These are phyloP conservation scores for Podargus strigoides DNA, from an alignment of 2,797 vertebrate genomes.

Conservation along the genomic window DNA sequence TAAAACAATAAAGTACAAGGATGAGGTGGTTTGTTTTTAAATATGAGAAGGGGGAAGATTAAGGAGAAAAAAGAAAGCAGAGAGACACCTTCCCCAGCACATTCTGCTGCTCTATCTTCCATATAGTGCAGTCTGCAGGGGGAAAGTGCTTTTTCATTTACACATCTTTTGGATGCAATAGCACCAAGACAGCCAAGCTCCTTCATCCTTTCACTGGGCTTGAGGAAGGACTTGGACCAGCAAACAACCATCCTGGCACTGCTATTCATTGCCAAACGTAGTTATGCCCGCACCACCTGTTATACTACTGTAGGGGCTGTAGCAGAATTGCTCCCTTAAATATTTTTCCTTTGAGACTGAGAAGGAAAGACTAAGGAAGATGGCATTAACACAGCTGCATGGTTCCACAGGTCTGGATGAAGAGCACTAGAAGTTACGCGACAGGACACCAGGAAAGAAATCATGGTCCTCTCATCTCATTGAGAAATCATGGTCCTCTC, in stretches of 20 bases:
- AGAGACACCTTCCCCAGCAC: background rate
- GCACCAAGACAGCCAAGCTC: background rate
- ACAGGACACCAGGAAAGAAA: background rate
- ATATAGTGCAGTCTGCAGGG: background rate
- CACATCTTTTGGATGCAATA: background rate
- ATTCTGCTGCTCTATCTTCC: background rate
- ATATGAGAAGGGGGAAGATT: background rate
- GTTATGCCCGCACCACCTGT: background rate
- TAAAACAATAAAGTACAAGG: background rate
- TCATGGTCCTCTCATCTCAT: accelerated
- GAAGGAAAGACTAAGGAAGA: background rate
- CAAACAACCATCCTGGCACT: background rate
- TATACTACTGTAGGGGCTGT: background rate
- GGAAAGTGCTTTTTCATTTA: background rate
- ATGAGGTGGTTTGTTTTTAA: background rate
- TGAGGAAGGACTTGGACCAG: background rate
- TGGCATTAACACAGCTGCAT: background rate
- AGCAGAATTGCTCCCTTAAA: background rate
- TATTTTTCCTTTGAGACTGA: background rate
- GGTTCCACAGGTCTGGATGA: background rate
- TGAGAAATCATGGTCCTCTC: too few species aligned
- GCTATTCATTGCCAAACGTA: background rate
- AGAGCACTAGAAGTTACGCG: background rate
- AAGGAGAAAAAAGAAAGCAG: background rate
- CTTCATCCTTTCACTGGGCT: background rate